These are phyloP conservation scores for Microcebus ravelobensis DNA, from an alignment of 2,113 vertebrate genomes.

Conservation along the genomic window DNA sequence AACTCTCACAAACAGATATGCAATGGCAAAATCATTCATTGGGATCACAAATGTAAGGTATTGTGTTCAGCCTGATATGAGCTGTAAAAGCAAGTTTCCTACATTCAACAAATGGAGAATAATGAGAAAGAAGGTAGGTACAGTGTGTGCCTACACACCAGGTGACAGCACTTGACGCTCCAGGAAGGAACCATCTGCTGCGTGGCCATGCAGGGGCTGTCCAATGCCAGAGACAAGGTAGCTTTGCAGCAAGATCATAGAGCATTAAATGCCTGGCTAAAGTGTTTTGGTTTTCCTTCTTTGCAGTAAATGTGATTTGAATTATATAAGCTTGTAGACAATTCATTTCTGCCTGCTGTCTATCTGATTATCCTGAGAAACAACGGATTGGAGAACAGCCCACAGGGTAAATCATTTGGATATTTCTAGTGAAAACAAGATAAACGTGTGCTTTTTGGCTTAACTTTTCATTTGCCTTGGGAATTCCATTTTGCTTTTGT, in stretches of 20 bases:
- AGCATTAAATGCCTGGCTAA: neutral
- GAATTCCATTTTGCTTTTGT: neutral
- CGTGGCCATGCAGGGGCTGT: neutral
- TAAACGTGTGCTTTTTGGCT: neutral
- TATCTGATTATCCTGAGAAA: neutral
- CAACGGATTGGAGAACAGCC: neutral
- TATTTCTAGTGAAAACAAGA: neutral
- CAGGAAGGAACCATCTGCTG: neutral
- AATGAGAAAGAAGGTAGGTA: neutral
- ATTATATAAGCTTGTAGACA: neutral
- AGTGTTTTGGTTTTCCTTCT: neutral
- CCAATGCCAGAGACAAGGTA: rapidly evolving
- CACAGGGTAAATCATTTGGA: neutral
- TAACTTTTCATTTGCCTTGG: neutral
- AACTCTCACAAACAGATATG: neutral
- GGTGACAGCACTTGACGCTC: neutral
- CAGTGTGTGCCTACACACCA: rapidly evolving
- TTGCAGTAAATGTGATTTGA: neutral
- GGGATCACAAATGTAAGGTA: no score
- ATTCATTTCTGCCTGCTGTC: neutral
- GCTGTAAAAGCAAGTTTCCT: no score
- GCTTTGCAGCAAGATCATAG: neutral
- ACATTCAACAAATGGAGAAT: no score
- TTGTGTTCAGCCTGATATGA: no score
- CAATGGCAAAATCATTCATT: neutral